Evolutionary conservation across 2,113 vertebrate species (phyloP), one percentile per base, ranked within the genome.

Genomic region (Vulpes ferrilata): DNA sequence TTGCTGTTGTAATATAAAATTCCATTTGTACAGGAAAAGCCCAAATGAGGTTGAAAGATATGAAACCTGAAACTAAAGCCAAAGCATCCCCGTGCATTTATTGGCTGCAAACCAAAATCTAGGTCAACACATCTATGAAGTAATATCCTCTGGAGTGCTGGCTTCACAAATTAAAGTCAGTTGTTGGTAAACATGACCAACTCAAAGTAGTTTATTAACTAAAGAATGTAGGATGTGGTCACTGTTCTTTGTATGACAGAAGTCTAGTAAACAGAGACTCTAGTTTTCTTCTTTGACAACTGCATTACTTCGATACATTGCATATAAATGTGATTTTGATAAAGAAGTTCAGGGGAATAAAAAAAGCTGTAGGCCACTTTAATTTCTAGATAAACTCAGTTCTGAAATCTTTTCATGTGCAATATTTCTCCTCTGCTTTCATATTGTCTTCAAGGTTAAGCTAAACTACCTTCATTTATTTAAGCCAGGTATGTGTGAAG

Each of bases 301-400:
- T 55, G 11, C 2, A 67, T 53, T 67, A 43, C 51, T 32, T 93
- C 71, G 7, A 64, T 13, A 51, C 4, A 48, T 71, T 91, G 20
- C 11, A 86, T 94, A 69, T 69, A 95, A 85, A 90, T 74, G 9
- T 83, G 67, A 93, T 88, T 93, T 96, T 83, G 57, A 82, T 94
- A 73, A 67, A n/a, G 22, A 94, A 84, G 48, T 97, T 87, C 8
- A 91, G 25, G 25, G 65, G 73, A 60, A 16, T 35, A 38, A 38
- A 83, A 82, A 59, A 78, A 93, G 65, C 35, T 83, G 43, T 3
- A 71, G 51, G 1, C 7, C 5, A 83, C 2, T 64, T 95, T 71
- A 90, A 93, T 92, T 93, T 35, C 27, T 90, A 76, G 43, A 67
- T 86, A 32, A 48, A 60, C 23, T 65, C 88, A 79, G 9, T 88